Conservation (phyloP, 2,888 invertebrate species). For the Rhaphigaster nebulosa region DNA sequence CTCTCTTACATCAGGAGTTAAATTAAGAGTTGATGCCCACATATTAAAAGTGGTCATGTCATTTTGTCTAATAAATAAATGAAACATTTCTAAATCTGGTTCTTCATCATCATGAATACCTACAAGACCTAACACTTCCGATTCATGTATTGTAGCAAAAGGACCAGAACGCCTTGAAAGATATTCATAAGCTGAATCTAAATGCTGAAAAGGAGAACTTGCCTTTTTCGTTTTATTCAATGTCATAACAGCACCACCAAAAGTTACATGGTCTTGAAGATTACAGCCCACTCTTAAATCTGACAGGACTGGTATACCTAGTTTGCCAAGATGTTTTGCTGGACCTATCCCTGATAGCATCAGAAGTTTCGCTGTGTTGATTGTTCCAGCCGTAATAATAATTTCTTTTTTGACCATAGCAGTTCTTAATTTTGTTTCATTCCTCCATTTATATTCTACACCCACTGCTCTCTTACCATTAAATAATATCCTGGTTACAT, state of each 20-base stretch:
- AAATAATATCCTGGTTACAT: slow-evolving; percentile 66
- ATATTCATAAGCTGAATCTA: slow-evolving; percentile 62
- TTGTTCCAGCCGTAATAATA: slow-evolving; percentile 65
- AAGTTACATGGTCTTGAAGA: slow-evolving; percentile 65
- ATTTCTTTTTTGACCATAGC: slow-evolving; percentile 72
- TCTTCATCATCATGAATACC: slow-evolving; percentile 58
- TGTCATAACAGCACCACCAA: slow-evolving; percentile 63
- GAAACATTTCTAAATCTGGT: slow-evolving; percentile 60
- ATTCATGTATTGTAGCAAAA: slow-evolving; percentile 60
- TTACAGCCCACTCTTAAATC: slow-evolving; percentile 65
- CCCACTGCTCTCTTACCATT: slow-evolving; percentile 71
- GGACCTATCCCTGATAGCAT: slow-evolving; percentile 66
- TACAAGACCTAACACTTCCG: slow-evolving; percentile 62
- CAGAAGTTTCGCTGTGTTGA: slow-evolving; percentile 65
- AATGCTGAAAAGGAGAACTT: slow-evolving; percentile 31
- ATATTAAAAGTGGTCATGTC: slow-evolving; percentile 49
- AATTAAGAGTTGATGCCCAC: slow-evolving; percentile 55
- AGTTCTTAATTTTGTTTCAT: slow-evolving; percentile 71
- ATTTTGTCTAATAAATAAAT: slow-evolving; percentile 51
- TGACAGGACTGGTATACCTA: slow-evolving; percentile 64
- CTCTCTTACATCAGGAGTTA: slow-evolving; percentile 52
- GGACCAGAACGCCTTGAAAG: slow-evolving; percentile 61
- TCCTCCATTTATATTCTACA: slow-evolving; percentile 71
- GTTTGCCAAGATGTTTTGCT: slow-evolving; percentile 62
- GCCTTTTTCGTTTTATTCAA: slow-evolving; percentile 59